Evolutionary conservation across 2,113 vertebrate genomes (phyloP).

Genomic region (Anhinga rufa): DNA sequence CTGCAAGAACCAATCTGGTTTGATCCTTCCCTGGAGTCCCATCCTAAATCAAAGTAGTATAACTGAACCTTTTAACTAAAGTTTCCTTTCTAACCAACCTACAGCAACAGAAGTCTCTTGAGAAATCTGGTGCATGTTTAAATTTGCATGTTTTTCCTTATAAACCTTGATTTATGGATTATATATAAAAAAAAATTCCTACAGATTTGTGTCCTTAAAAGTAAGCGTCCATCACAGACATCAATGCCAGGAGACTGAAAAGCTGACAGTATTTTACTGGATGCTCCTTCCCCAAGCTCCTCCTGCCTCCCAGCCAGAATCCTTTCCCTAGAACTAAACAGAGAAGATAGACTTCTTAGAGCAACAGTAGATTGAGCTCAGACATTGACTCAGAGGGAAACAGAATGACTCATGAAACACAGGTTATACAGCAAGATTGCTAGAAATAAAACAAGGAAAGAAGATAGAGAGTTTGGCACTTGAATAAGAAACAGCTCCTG

Average conservation of each 20-base stretch:
- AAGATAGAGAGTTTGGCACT: not conserved
- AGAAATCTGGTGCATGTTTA: not conserved
- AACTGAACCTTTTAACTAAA: not conserved
- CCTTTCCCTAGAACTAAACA: not conserved
- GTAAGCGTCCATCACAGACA: not conserved
- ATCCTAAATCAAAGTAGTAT: not conserved
- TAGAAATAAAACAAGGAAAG: not conserved
- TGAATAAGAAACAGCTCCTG: not conserved
- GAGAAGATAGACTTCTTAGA: not conserved
- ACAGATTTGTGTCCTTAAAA: not conserved
- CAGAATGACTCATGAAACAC: not conserved
- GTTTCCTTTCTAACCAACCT: not conserved
- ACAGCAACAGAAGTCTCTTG: not conserved
- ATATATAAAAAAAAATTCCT: not conserved
- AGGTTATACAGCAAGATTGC: not conserved
- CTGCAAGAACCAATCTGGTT: not conserved
- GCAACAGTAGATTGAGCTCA: not conserved
- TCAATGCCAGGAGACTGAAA: not conserved
- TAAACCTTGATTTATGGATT: not conserved
- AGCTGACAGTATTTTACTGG: not conserved
- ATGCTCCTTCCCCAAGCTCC: not conserved
- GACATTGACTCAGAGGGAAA: not conserved
- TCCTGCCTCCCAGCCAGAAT: not conserved
- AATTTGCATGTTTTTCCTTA: not conserved
- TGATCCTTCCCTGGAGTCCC: not conserved